A percentile compares a stretch with the other conserved stretches of the same genome.
Conservation (phyloP, 2,113 vertebrate species). For the Cyanoderma ruficeps region DNA sequence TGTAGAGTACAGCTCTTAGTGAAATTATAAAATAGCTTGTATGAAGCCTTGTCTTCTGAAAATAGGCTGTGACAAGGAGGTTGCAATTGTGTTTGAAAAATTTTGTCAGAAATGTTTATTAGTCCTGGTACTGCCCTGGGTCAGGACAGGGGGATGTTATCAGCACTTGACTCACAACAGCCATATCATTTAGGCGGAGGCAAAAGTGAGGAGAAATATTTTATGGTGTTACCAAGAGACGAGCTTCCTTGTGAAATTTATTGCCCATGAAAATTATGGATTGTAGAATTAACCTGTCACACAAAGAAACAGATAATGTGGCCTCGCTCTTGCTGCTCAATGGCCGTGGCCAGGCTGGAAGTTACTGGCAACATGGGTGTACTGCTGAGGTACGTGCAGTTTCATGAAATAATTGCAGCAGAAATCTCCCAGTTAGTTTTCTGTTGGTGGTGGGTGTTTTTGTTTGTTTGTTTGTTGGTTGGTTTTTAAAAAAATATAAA, state of each 20-base stretch:
- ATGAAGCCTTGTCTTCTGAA: neutral
- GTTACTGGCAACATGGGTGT: neutral
- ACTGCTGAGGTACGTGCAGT: accelerated
- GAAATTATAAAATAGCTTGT: neutral
- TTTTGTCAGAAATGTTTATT: neutral
- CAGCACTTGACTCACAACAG: neutral
- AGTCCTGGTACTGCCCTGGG: neutral
- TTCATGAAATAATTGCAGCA: neutral
- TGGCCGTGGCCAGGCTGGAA: neutral
- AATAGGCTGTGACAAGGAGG: neutral
- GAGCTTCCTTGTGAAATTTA: neutral
- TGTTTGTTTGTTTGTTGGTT: too few species aligned
- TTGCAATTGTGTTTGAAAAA: neutral
- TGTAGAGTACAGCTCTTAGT: neutral
- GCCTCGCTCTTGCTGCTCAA: accelerated
- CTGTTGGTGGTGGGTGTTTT: too few species aligned
- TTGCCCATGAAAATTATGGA: slow-evolving; percentile 7
- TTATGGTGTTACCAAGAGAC: neutral
- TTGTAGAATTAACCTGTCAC: slow-evolving; percentile 16
- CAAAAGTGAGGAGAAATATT: neutral
- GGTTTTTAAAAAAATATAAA: too few species aligned
- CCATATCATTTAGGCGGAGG: neutral
- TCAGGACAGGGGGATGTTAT: neutral
- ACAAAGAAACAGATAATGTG: neutral
- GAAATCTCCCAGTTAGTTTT: neutral